These are phyloP conservation scores for Heliconius hewitsoni DNA, from an alignment of 1,140 invertebrate genomes.

Conservation along the genomic window DNA sequence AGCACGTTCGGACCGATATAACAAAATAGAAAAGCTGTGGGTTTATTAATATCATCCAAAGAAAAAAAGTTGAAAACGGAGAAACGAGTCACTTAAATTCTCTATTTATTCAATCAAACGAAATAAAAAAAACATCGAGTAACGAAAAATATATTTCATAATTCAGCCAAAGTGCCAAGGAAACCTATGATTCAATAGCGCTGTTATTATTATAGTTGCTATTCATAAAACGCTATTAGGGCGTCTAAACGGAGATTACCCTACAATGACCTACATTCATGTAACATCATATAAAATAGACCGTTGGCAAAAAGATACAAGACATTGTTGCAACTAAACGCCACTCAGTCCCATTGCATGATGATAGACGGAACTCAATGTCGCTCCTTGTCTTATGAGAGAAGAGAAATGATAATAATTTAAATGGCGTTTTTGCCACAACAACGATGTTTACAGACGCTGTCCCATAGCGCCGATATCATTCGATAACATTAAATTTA, in stretches of 20 bases:
- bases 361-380: background rate
- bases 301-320: too few relatives aligned
- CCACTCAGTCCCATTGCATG: background rate
- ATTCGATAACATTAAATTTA: too few relatives aligned
- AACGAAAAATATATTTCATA: background rate
- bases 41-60: too few relatives aligned
- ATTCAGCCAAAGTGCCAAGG: background rate
- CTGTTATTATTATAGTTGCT: background rate
- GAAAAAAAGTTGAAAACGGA: too few relatives aligned
- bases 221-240: background rate
- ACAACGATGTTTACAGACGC: too few relatives aligned
- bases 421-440: too few relatives aligned
- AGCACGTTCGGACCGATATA: too few relatives aligned
- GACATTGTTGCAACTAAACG: too few relatives aligned
- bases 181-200: background rate
- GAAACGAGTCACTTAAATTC: too few relatives aligned
- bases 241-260: conserved; percentile 11
- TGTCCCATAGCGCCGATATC: too few relatives aligned
- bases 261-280: background rate
- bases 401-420: too few relatives aligned
- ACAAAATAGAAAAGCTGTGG: too few relatives aligned
- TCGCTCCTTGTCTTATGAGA: background rate
- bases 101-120: background rate
- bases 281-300: background rate
- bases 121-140: background rate